Conservation (phyloP, 1,140 invertebrate species). For the Cardiocondyla obscurior region DNA sequence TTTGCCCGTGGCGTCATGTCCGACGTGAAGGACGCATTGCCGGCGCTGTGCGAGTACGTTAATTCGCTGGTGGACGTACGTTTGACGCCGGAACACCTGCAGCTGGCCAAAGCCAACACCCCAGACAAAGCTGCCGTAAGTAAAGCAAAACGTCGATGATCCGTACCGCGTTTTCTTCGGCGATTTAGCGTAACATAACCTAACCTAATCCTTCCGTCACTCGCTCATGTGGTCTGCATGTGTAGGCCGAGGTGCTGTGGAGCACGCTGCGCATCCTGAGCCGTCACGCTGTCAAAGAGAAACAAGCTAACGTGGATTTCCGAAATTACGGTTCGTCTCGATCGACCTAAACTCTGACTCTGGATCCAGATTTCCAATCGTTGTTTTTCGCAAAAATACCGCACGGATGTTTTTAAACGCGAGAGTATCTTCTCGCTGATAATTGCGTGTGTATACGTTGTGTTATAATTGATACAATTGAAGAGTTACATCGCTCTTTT, state of each 20-base stretch:
- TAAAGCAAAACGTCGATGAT: conserved; percentile 32
- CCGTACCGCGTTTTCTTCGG: not conserved
- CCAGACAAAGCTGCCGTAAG: conserved; percentile 66
- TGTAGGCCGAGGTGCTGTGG: conserved; percentile 58
- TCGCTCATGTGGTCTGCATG: conserved; percentile 1
- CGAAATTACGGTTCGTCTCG: conserved; percentile 70
- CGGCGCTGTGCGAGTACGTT: conserved; percentile 72
- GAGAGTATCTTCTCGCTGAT: no score
- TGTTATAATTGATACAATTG: not conserved
- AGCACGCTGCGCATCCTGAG: conserved; percentile 68
- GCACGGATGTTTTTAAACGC: no score
- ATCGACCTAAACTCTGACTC: not conserved
- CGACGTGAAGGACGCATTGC: conserved; percentile 68
- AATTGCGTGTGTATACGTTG: no score
- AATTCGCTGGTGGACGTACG: conserved; percentile 51
- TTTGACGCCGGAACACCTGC: conserved; percentile 74
- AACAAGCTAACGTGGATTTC: conserved; percentile 59
- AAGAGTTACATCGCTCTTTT: not conserved
- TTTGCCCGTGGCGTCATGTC: conserved; percentile 61
- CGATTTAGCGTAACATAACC: not conserved
- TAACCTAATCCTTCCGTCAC: not conserved
- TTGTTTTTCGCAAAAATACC: no score
- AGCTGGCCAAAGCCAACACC: conserved; percentile 69
- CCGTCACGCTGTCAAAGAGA: conserved; percentile 61
- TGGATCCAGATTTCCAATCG: no score